A percentile compares a stretch with the other conserved stretches of the same genome.
Evolutionary conservation across 2,113 vertebrate genomes (phyloP).

Genomic region (Mola mola): DNA sequence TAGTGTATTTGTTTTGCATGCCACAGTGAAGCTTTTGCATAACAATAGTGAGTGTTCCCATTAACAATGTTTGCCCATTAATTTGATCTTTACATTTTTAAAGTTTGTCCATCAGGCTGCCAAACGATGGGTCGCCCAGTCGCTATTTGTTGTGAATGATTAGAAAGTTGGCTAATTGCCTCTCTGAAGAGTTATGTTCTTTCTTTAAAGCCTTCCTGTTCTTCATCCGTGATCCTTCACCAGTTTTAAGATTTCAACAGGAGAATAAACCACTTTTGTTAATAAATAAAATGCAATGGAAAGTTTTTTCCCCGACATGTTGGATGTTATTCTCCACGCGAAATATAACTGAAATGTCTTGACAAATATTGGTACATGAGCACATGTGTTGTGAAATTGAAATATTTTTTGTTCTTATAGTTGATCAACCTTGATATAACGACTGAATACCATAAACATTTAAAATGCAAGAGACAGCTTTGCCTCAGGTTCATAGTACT

Average conservation of each 20-base stretch:
- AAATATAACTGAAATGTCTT: no score
- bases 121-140: conserved; percentile 62
- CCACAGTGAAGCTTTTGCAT: conserved; percentile 80
- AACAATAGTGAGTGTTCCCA: conserved; percentile 75
- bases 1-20: conserved; percentile 81
- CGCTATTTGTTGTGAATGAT: conserved; percentile 59
- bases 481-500: no score
- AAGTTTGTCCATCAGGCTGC: conserved; percentile 73
- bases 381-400: no score
- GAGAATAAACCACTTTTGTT: no score
- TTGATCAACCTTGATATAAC: no score
- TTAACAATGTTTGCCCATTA: conserved; percentile 77
- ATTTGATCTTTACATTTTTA: conserved; percentile 76
- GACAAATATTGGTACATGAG: no score
- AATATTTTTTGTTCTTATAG: no score
- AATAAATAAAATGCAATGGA: no score
- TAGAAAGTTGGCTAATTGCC: conserved; percentile 73
- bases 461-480: no score
- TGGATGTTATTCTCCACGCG: no score
- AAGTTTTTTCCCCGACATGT: no score
- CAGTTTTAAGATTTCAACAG: conserved; percentile 24
- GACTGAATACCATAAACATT: no score
- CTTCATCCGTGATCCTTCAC: conserved; percentile 17
- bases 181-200: conserved; percentile 60
- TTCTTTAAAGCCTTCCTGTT: conserved; percentile 30